A percentile compares a stretch with the other conserved stretches of the same genome.
Conservation (phyloP, 2,888 invertebrate genomes). For the Drosophila paucipuncta region DNA sequence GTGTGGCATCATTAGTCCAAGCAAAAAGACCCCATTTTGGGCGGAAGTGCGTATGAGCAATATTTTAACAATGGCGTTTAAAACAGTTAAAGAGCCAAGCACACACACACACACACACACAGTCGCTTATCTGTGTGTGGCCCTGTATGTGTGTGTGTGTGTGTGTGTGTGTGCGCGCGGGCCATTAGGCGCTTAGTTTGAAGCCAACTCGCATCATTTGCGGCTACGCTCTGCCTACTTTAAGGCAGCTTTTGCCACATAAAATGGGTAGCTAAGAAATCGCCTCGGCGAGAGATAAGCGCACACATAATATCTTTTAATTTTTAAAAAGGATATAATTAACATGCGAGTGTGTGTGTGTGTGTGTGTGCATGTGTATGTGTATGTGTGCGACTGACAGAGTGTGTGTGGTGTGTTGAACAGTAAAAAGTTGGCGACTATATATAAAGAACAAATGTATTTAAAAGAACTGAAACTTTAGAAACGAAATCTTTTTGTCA, state of each 20-base stretch:
- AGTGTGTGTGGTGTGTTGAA: conserved; percentile 2
- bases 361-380: conserved; percentile 4
- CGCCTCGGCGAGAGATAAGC: conserved; percentile 61
- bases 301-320: conserved; percentile 69
- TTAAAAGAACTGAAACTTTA: background rate
- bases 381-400: background rate
- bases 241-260: conserved; percentile 38
- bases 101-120: conserved; percentile 21
- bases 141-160: conserved; percentile 22
- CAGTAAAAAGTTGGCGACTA: background rate
- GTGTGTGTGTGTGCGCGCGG: conserved; percentile 46
- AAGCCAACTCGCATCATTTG: conserved; percentile 57
- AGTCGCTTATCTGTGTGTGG: conserved; percentile 17
- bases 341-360: conserved; percentile 3
- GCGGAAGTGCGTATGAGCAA: conserved; percentile 82
- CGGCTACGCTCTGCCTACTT: conserved; percentile 56
- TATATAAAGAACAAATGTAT: background rate
- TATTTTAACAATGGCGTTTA: conserved; percentile 84
- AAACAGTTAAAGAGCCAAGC: conserved; percentile 78
- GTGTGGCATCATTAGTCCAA: conserved; percentile 73
- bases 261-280: conserved; percentile 1
- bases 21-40: conserved; percentile 73
- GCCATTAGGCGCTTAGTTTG: conserved; percentile 75
- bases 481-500: background rate
- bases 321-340: conserved; percentile 72